Base-by-base conservation (phyloP, 2,888 invertebrate genomes). In the Drosophila neutralis region DNA sequence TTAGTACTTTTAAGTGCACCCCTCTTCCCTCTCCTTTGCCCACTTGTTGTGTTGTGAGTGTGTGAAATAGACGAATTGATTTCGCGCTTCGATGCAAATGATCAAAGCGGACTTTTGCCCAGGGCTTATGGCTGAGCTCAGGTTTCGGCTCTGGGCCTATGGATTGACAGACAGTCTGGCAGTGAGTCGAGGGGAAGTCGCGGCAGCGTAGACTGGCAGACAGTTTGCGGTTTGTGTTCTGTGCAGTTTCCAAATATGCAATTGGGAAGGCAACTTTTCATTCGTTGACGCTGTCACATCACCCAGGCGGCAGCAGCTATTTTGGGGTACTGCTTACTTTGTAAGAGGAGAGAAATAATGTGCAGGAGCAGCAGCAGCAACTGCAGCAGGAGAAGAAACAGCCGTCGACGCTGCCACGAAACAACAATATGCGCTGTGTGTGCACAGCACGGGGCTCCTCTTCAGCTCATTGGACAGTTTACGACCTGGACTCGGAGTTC, bases 51-150 rank as follows among this genome's bases (percentile, higher is more conserved):
- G 51, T 31, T 18, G 15, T 57, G 68, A 75, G 79, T 77, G 83
- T 75, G 76, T 81, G 74, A 78, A 80, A 87, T 86, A 87, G 83
- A 86, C 76, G 86, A 87, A 87, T 89, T 87, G 87, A 86, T 87
- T 89, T 87, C 73, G 83, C 86, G 87, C 87, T 79, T 82, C 73
- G 77, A 69, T 85, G 87, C 82, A 83, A 82, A 89, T 89, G 87
- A 87, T 87, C 87, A 89, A 89, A 87, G 87, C 87, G 85, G 76
- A 42, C 48, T 63, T 48, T 53, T 58, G 65, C 67, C 59, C 67
- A 70, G 52, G 62, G 68, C 65, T 63, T 66, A 57, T 49, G 76
- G 13, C 48, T 62, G 58, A 53, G 79, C 75, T 78, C 77, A 78
- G 75, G 79, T 78, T 78, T 78, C 77, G 63, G 52, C 59, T 66